phyloP scores from a whole-genome alignment of 2,888 invertebrate species.

The Clepsis dumicolana region DNA sequence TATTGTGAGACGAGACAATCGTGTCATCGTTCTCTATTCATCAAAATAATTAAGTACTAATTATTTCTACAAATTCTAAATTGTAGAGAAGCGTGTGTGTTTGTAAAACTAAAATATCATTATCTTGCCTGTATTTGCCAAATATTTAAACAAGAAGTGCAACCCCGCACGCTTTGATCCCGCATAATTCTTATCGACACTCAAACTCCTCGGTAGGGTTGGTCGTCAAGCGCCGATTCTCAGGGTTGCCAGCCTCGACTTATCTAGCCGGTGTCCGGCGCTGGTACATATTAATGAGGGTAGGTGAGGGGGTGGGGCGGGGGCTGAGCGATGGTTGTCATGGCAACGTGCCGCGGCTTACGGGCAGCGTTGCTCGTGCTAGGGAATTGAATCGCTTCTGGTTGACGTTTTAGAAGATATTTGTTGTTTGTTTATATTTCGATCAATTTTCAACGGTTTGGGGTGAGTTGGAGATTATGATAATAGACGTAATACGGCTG shows the following conservation, averaged over 20 bases:
- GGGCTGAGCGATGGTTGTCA: too few relatives aligned
- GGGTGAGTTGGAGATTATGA: background rate
- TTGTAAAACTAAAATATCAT: too few relatives aligned
- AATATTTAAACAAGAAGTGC: too few relatives aligned
- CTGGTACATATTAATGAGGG: constrained; percentile 82
- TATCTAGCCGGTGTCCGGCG: constrained; percentile 75
- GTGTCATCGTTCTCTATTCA: too few relatives aligned
- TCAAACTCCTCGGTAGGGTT: constrained; percentile 23
- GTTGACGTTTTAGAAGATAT: background rate
- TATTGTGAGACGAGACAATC: too few relatives aligned
- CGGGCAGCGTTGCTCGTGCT: background rate
- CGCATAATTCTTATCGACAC: constrained; percentile 6
- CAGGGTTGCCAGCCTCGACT: constrained; percentile 52
- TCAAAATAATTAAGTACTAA: too few relatives aligned
- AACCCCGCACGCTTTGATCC: background rate
- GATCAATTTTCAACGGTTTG: background rate
- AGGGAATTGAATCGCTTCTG: constrained; percentile 6
- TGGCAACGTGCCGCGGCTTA: constrained; percentile 78
- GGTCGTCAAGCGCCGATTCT: constrained; percentile 58
- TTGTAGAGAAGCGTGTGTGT: too few relatives aligned
- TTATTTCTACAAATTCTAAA: too few relatives aligned
- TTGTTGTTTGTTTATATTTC: background rate
- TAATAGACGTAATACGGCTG: background rate
- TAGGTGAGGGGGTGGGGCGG: constrained; percentile 62
- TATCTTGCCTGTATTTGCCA: too few relatives aligned